phyloP scores from a whole-genome alignment of 2,113 vertebrate genomes.

The Colossoma macropomum region DNA sequence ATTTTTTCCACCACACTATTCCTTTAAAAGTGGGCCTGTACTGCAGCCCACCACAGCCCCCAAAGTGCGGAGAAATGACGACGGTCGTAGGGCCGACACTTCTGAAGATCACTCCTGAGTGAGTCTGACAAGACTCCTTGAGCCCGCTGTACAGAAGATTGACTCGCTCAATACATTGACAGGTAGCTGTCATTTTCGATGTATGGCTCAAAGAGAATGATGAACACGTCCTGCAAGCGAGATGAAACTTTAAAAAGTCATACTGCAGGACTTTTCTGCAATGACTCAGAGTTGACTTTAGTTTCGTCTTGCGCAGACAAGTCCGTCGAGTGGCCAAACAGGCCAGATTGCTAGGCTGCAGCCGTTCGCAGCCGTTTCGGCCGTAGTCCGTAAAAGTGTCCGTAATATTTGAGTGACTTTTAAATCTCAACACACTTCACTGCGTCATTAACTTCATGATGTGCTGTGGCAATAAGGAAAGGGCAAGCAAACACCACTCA shows the following conservation, averaged over 20 bases:
- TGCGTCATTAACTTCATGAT: conserved; percentile 59
- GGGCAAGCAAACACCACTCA: conserved; percentile 49
- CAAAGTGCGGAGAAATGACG: not conserved
- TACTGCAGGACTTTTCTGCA: conserved; percentile 12
- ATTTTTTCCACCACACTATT: not conserved
- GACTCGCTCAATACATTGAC: conserved; percentile 33
- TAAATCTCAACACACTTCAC: conserved; percentile 54
- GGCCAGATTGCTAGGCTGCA: not conserved
- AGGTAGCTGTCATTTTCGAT: conserved; percentile 40
- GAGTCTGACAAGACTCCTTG: conserved; percentile 26
- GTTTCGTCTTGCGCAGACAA: not conserved
- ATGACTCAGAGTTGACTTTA: conserved; percentile 4
- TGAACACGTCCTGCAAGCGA: not conserved
- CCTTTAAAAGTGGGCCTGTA: not conserved
- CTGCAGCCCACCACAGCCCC: conserved; percentile 11
- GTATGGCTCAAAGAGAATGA: conserved; percentile 28
- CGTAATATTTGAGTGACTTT: conserved; percentile 46
- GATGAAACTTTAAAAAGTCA: conserved; percentile 36
- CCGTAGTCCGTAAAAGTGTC: conserved; percentile 19
- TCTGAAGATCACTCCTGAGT: conserved; percentile 34
- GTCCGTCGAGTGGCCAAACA: not conserved
- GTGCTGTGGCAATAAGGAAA: conserved; percentile 48
- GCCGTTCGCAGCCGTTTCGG: conserved; percentile 23
- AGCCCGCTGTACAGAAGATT: conserved; percentile 22
- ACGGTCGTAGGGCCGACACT: conserved; percentile 17